Base-by-base conservation (phyloP, 2,113 vertebrate genomes). In the Ceyx melanurus region DNA sequence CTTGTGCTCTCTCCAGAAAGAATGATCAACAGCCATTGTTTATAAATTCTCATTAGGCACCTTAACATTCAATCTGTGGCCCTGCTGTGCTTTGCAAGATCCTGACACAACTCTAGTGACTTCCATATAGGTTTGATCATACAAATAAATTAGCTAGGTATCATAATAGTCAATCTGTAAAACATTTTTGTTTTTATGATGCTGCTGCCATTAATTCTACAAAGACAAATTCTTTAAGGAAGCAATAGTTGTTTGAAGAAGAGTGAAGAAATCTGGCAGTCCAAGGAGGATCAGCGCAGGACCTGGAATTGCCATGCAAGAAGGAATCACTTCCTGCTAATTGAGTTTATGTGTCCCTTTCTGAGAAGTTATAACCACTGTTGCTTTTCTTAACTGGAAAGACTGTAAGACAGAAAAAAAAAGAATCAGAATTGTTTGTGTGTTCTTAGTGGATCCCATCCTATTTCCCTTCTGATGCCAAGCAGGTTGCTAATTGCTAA, bases 331-430 rank as follows among this genome's bases (percentile, higher is more conserved):
- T 35, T 91, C 67, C 58, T 86, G 17, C 31, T 71, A 37, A 21
- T 37, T 8, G 42, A 43, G 80, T 45, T 35, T 74, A 4, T 64
- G 7, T 51, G 15, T 57, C 9, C 13, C 29, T 75, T 72, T 79
- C 66, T 56, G 29, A 67, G 40, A 2, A 4, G 28, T 85, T 85
- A 22, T n/a, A 72, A n/a, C 43, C 3, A 4, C 43, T 53, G 17
- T 45, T 71, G 37, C 31, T 74, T 71, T 61, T 75, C 15, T 87
- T 71, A 82, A 66, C n/a, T 58, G 19, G 33, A 29, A 86, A 66
- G n/a, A 16, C 13, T 0, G 0, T 45, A 71, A 2, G 1, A 54
- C 7, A 33, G 8, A 42, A 76, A 92, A 54, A 33, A 58, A 45
- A 83, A 35, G 0, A 54, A 25, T 58, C 25, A 43, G 16, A 72